Evolutionary conservation across 2,888 invertebrate species (phyloP).

Genomic region (Agonum fuliginosum): DNA sequence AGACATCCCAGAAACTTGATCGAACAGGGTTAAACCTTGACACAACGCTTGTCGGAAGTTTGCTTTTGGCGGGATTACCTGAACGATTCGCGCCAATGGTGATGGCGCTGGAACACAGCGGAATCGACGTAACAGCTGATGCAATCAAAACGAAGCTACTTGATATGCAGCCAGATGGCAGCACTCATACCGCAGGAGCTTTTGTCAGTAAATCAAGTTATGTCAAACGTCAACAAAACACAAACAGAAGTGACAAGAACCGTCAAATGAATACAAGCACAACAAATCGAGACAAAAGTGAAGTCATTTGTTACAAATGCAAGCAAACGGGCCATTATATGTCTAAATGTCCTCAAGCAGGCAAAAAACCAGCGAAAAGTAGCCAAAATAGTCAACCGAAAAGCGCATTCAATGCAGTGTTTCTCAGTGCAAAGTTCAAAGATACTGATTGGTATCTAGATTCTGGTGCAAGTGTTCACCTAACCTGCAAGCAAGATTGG

Average conservation of each 20-base stretch:
- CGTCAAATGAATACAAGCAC: neutral
- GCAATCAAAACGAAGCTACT: neutral
- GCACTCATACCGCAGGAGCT: neutral
- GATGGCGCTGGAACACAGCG: conserved; percentile 7
- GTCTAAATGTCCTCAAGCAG: neutral
- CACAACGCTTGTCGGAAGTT: conserved; percentile 13
- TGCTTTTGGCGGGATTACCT: conserved; percentile 51
- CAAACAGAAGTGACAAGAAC: neutral
- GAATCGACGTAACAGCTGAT: neutral
- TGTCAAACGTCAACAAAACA: neutral
- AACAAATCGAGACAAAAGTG: neutral
- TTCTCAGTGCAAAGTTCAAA: conserved; percentile 2
- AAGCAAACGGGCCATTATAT: conserved; percentile 29
- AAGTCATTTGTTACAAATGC: neutral
- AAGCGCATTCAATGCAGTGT: conserved; percentile 17
- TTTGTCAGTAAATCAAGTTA: too few species aligned
- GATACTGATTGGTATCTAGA: conserved; percentile 7
- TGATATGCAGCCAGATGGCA: neutral
- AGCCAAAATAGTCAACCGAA: neutral
- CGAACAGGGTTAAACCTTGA: conserved; percentile 52
- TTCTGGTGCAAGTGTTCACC: neutral
- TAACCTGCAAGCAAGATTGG: neutral
- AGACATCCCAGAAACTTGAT: conserved; percentile 48
- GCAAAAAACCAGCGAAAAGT: neutral
- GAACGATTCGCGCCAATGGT: conserved; percentile 54